phyloP scores from a whole-genome alignment of 2,113 vertebrate species.

The Crotophaga sulcirostris region DNA sequence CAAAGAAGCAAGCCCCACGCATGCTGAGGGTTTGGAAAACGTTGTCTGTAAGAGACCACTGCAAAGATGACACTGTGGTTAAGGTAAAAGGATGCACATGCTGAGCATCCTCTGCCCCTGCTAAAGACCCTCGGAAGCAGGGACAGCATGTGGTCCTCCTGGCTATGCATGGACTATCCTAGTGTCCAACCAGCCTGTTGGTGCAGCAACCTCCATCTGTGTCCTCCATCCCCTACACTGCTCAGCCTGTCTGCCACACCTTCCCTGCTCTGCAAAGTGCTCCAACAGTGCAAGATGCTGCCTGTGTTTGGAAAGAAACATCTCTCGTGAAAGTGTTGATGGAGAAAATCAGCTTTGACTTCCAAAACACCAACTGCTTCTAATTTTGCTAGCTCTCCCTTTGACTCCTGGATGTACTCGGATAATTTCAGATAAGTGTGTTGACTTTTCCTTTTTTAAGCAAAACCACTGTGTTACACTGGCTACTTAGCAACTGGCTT shows the following conservation, averaged over 20 bases:
- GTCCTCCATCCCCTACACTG: neutral
- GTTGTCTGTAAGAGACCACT: neutral
- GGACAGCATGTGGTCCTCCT: neutral
- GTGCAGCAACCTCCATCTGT: neutral
- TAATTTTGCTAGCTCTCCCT: neutral
- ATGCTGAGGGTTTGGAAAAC: neutral
- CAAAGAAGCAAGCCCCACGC: neutral
- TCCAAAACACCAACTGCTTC: rapidly evolving
- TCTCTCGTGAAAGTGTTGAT: neutral
- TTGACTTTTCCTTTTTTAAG: neutral
- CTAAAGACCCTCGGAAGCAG: neutral
- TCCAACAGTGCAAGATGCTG: neutral
- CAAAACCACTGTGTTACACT: neutral
- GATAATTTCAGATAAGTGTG: neutral
- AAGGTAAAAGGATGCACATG: neutral
- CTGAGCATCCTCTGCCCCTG: neutral
- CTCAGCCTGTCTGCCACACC: neutral
- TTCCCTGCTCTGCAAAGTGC: neutral
- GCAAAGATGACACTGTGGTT: neutral
- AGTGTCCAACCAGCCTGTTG: neutral
- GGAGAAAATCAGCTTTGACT: neutral
- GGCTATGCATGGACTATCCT: neutral
- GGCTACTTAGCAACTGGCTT: conserved; percentile 36
- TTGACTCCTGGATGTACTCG: neutral
- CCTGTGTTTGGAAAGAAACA: neutral